These are phyloP conservation scores for Trachymyrmex cornetzi DNA, from an alignment of 1,140 invertebrate species.

Conservation along the genomic window DNA sequence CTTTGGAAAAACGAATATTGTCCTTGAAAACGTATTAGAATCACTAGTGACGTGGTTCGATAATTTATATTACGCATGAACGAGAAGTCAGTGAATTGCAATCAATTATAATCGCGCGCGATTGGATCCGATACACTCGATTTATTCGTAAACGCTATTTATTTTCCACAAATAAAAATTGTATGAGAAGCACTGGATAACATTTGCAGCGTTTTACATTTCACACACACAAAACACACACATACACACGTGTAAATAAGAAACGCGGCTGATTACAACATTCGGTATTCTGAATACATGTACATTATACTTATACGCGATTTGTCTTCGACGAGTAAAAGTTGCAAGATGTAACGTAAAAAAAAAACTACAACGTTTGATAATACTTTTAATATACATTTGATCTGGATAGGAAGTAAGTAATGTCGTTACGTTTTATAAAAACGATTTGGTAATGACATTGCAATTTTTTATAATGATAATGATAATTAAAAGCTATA, in stretches of 20 bases:
- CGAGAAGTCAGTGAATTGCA: neutral
- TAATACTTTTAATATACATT: too few relatives aligned
- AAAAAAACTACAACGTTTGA: too few relatives aligned
- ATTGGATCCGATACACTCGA: neutral
- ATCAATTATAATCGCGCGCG: neutral
- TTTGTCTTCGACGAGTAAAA: too few relatives aligned
- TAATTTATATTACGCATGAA: neutral
- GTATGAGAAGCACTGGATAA: neutral
- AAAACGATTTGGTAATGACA: too few relatives aligned
- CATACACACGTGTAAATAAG: neutral
- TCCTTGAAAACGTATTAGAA: neutral
- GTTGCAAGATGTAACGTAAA: too few relatives aligned
- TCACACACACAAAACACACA: neutral
- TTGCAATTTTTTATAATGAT: too few relatives aligned
- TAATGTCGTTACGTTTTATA: too few relatives aligned
- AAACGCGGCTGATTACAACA: neutral
- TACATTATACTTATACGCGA: too few relatives aligned
- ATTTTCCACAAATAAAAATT: neutral
- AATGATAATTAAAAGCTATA: too few relatives aligned
- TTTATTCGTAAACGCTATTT: neutral
- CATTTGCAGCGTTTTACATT: neutral
- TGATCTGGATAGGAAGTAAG: too few relatives aligned
- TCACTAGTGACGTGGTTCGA: neutral
- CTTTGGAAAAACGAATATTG: neutral
- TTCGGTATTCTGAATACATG: too few relatives aligned